Percentiles rank a stretch among this genome's conserved stretches.
Evolutionary conservation across 2,888 invertebrate species (phyloP).

Genomic region (Polydrusus tereticollis): DNA sequence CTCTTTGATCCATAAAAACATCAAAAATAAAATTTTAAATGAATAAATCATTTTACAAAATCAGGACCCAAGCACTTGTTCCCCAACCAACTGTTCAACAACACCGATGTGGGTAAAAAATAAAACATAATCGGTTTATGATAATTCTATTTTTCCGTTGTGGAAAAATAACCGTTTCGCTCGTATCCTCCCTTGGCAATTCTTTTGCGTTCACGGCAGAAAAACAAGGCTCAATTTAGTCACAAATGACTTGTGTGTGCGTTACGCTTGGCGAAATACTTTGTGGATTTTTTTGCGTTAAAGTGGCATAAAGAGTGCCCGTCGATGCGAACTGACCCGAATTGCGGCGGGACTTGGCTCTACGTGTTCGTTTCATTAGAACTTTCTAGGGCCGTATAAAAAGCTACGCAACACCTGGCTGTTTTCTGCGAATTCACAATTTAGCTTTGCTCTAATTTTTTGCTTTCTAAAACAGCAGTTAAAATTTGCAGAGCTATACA

Average conservation of each 20-base stretch:
- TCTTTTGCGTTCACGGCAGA: constrained; percentile 33
- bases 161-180: constrained; percentile 38
- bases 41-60: constrained; percentile 18
- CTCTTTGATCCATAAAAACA: constrained; percentile 1
- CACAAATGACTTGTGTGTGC: constrained; percentile 48
- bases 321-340: constrained; percentile 46
- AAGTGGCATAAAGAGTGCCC: constrained; percentile 42
- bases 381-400: constrained; percentile 31
- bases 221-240: constrained; percentile 44
- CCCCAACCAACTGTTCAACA: background rate
- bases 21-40: constrained; percentile 7
- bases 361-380: constrained; percentile 43
- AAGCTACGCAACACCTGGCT: constrained; percentile 39
- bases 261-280: constrained; percentile 41
- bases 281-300: constrained; percentile 46
- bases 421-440: constrained; percentile 22
- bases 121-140: constrained; percentile 46
- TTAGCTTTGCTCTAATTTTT: constrained; percentile 12
- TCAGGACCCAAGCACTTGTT: background rate
- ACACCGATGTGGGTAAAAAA: constrained; percentile 23
- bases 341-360: constrained; percentile 28
- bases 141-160: constrained; percentile 45
- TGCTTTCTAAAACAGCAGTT: constrained; percentile 4
- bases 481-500: background rate
- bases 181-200: constrained; percentile 33